phyloP scores from a whole-genome alignment of 2,888 invertebrate species.

The Camptogramma bilineatum region DNA sequence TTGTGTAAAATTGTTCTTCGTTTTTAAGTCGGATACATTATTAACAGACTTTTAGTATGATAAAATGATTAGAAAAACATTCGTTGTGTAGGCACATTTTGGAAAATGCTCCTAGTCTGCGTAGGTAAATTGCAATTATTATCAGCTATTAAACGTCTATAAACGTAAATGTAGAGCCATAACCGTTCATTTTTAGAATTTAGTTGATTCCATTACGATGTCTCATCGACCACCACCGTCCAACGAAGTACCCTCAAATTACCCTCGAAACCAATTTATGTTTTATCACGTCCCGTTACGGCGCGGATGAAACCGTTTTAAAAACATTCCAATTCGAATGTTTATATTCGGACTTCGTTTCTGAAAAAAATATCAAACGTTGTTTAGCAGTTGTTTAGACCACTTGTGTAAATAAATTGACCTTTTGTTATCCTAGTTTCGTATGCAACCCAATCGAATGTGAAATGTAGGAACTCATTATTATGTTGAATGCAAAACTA shows the following conservation, averaged over 20 bases:
- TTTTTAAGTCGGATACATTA: too few relatives aligned
- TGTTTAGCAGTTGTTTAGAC: neutral
- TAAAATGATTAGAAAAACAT: too few relatives aligned
- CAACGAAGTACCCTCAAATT: conserved; percentile 2
- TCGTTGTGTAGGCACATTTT: too few relatives aligned
- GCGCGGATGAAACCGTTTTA: conserved; percentile 38
- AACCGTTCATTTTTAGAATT: conserved; percentile 6
- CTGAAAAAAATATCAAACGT: conserved; percentile 6
- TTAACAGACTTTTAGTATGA: too few relatives aligned
- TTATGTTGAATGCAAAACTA: too few relatives aligned
- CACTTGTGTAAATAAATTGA: neutral
- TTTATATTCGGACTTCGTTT: conserved; percentile 18
- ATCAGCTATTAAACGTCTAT: neutral
- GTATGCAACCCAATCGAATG: too few relatives aligned
- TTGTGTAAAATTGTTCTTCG: too few relatives aligned
- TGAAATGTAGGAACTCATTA: too few relatives aligned
- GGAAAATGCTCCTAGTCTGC: too few relatives aligned
- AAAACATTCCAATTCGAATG: conserved; percentile 33
- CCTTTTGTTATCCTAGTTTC: too few relatives aligned
- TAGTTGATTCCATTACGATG: conserved; percentile 15
- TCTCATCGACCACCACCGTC: conserved; percentile 11
- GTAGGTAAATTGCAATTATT: neutral
- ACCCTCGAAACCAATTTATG: conserved; percentile 40
- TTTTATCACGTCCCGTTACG: conserved; percentile 44
- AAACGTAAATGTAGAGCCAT: neutral